These are phyloP conservation scores for Physeter macrocephalus DNA, from an alignment of 2,113 vertebrate genomes.

Conservation along the genomic window DNA sequence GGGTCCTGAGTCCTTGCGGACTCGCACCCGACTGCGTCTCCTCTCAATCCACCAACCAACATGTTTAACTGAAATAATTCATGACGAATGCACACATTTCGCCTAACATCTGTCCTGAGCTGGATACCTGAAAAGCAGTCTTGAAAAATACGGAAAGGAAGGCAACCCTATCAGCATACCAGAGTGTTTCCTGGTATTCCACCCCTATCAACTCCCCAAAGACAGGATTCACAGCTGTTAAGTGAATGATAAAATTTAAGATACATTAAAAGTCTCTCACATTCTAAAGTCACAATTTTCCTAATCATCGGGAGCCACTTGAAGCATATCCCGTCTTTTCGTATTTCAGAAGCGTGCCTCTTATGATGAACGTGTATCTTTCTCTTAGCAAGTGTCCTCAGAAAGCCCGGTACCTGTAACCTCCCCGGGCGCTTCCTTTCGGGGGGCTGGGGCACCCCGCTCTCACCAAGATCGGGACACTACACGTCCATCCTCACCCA, in stretches of 20 bases:
- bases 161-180: no score
- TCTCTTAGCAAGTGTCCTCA: not conserved
- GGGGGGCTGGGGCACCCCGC: accelerated
- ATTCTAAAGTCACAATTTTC: not conserved
- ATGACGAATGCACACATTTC: not conserved
- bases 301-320: not conserved
- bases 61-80: not conserved
- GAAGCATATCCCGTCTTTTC: not conserved
- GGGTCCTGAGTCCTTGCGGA: not conserved
- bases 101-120: not conserved
- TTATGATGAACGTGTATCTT: accelerated
- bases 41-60: not conserved
- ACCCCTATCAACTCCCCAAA: not conserved
- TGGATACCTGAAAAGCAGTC: not conserved
- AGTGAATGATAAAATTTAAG: not conserved
- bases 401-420: not conserved
- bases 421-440: no score
- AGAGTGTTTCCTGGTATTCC: no score
- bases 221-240: accelerated
- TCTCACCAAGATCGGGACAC: not conserved
- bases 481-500: accelerated
- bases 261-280: not conserved
- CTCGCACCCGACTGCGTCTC: not conserved
- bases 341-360: accelerated
- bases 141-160: no score